Base-by-base conservation (phyloP, 2,797 vertebrate genomes). In the Lates japonicus region DNA sequence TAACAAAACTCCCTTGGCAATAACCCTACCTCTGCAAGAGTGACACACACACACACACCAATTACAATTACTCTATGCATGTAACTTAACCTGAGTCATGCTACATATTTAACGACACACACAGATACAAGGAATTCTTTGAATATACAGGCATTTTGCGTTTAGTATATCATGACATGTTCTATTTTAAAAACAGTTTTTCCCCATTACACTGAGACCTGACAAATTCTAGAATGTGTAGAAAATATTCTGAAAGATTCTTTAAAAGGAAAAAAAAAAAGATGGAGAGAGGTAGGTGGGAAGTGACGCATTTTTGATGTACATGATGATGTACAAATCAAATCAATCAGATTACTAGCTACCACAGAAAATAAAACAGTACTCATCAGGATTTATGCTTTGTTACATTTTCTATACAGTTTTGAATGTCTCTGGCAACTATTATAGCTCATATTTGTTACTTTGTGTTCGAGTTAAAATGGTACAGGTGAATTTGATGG, bases 1-100 rank as follows among this genome's bases (percentile, higher is more conserved):
- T 83, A 83, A 87, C 83, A 85, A 86, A 88, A 90, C 76, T 85
- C 87, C 59, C 74, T 77, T 54, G 64, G 70, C 85, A 84, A 83
- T 64, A 83, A 69, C 54, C 57, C 62, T 69, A 72, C 49, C 71
- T 52, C 69, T 70, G 48, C 49, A 14, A 44, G 9, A 49, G n/a
- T 33, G 55, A 5, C 65, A 42, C 60, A 35, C 55, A 72, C 31
- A 44, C 7, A 8, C 70, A 33, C 54, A 67, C 35, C 25, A 41
- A 8, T 39, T 4, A 12, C 14, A 29, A 29, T 29, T 29, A 29
- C 19, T 12, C 22, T 17, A 22, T 67, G 13, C 3, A 0, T 51
- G 8, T 22, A 76, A 11, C n/a, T 33, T 54, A 39, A 55, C 22
- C 35, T n/a, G 35, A 72, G 35, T 83, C 54, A 59, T 42, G 51